phyloP scores from a whole-genome alignment of 2,888 invertebrate genomes.

The Daptonema setosum region DNA sequence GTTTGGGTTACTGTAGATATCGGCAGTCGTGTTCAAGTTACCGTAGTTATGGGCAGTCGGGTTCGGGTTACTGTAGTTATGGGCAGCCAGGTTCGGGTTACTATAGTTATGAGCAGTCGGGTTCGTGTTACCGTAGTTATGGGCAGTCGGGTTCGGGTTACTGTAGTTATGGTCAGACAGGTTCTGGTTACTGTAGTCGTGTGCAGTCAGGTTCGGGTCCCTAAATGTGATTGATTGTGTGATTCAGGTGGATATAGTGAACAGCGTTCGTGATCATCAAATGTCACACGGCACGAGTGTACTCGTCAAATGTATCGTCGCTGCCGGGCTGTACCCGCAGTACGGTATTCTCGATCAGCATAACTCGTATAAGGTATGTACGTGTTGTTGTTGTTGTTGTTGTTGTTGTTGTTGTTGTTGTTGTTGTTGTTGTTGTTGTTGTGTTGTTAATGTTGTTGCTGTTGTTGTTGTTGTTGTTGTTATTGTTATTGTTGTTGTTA shows the following conservation, averaged over 20 bases:
- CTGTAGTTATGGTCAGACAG: too few species aligned
- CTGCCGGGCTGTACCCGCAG: conserved; percentile 82
- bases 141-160: too few species aligned
- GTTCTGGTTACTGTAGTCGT: too few species aligned
- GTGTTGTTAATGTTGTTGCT: background rate
- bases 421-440: background rate
- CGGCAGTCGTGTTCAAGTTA: too few species aligned
- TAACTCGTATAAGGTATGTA: conserved; percentile 57
- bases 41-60: too few species aligned
- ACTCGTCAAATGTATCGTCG: conserved; percentile 55
- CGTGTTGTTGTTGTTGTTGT: conserved; percentile 15
- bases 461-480: background rate
- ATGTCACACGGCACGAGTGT: conserved; percentile 16
- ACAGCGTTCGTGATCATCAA: conserved; percentile 9
- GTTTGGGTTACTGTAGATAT: too few species aligned
- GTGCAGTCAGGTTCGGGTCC: too few species aligned
- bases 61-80: too few species aligned
- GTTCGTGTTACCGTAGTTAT: too few species aligned
- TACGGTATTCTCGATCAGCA: conserved; percentile 79
- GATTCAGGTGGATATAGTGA: conserved; percentile 10
- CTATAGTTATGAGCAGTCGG: too few species aligned
- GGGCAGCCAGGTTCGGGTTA: too few species aligned
- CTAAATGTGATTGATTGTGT: too few species aligned
- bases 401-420: background rate
- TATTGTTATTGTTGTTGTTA: background rate